Conservation (phyloP, 1,140 invertebrate genomes). For the Plutomurus gul region DNA sequence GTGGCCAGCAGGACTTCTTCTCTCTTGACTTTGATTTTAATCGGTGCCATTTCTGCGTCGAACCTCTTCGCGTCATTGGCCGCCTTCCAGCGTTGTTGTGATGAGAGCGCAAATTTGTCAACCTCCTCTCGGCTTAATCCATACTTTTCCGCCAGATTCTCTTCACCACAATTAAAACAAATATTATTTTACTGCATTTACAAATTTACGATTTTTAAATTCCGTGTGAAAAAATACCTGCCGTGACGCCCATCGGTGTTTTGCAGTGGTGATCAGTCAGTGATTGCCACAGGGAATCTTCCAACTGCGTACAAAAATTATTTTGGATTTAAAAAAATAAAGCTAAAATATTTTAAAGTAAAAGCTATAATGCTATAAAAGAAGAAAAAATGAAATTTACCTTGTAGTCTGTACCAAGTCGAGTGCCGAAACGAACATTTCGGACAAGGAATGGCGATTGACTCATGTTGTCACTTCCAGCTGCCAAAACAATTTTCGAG, state of each 20-base stretch:
- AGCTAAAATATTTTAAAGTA: neutral
- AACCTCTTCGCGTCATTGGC: conserved; percentile 87
- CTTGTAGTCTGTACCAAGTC: conserved; percentile 75
- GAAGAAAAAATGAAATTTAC: neutral
- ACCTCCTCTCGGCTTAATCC: conserved; percentile 83
- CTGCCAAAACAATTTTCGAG: conserved; percentile 85
- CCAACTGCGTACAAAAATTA: conserved; percentile 61
- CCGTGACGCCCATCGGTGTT: conserved; percentile 94
- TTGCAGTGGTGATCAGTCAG: conserved; percentile 83
- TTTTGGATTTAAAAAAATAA: neutral
- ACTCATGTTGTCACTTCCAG: conserved; percentile 73
- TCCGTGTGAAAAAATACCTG: conserved; percentile 60
- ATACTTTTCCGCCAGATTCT: conserved; percentile 93
- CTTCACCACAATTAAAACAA: conserved; percentile 58
- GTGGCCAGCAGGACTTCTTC: conserved; percentile 76
- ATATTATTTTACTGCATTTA: neutral
- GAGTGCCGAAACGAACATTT: conserved; percentile 87
- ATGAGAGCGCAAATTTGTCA: conserved; percentile 84
- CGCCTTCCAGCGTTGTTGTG: conserved; percentile 75
- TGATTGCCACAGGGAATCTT: conserved; percentile 87
- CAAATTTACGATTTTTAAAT: too few species aligned
- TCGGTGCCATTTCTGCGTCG: conserved; percentile 85
- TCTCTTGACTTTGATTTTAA: conserved; percentile 81
- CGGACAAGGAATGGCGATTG: conserved; percentile 88
- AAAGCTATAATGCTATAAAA: neutral